Percentiles rank a stretch among this genome's conserved stretches.
Evolutionary conservation across 1,140 invertebrate genomes (phyloP).

Genomic region (Glossosoma conforme): DNA sequence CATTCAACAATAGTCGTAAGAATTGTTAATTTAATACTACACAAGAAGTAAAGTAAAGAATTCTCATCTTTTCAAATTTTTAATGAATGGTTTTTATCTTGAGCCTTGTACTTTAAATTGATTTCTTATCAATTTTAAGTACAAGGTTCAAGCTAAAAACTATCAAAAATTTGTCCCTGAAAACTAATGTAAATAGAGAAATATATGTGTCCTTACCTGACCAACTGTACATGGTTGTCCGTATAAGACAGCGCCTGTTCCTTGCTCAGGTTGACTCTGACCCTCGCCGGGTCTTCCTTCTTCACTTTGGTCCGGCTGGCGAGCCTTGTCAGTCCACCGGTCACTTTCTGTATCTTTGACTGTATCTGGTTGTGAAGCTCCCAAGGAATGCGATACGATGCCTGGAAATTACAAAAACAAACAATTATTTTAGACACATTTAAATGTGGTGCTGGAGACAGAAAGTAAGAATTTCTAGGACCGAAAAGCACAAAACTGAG

Average conservation of each 20-base stretch:
- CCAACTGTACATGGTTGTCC: slow-evolving; percentile 47
- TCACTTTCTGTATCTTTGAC: slow-evolving; percentile 94
- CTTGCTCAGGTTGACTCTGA: slow-evolving; percentile 41
- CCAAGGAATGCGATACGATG: slow-evolving; percentile 78
- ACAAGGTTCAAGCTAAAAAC: too few relatives aligned
- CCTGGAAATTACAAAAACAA: slow-evolving; percentile 35
- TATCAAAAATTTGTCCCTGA: too few relatives aligned
- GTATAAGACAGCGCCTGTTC: slow-evolving; percentile 51
- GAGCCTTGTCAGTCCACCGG: slow-evolving; percentile 82
- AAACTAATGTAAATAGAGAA: slow-evolving; percentile 6
- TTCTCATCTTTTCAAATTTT: too few relatives aligned
- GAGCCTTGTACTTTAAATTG: too few relatives aligned
- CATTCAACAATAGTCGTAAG: too few relatives aligned
- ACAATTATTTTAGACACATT: neutral
- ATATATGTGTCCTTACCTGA: slow-evolving; percentile 38
- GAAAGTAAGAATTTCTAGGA: neutral
- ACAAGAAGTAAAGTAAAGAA: too few relatives aligned
- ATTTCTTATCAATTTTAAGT: too few relatives aligned
- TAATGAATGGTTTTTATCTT: too few relatives aligned
- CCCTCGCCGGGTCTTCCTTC: slow-evolving; percentile 56
- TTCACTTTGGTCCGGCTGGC: slow-evolving; percentile 84
- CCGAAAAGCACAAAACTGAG: neutral
- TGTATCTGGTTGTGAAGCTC: slow-evolving; percentile 93
- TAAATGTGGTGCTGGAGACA: neutral
- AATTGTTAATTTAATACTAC: too few relatives aligned